A percentile compares a stretch with the other conserved stretches of the same genome.
Evolutionary conservation across 2,888 invertebrate species (phyloP).

Genomic region (Dryocosmus kuriphilus): DNA sequence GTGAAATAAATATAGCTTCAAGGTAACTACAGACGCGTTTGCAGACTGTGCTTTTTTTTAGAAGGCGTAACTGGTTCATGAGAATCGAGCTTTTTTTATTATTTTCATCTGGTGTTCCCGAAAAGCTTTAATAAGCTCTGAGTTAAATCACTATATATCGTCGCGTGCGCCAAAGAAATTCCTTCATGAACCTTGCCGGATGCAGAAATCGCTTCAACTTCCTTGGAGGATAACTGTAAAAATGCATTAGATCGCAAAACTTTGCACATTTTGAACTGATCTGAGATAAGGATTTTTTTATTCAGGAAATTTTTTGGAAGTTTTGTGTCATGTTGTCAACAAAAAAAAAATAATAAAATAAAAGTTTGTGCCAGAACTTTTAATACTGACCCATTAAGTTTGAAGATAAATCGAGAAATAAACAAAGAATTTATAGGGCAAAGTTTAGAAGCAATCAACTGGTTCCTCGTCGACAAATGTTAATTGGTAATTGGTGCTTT

Average conservation of each 20-base stretch:
- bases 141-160: background rate
- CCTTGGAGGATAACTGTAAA: constrained; percentile 11
- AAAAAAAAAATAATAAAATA: background rate
- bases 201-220: constrained; percentile 26
- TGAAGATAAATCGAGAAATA: background rate
- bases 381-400: background rate
- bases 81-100: constrained; percentile 18
- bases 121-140: constrained; percentile 28
- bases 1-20: constrained; percentile 34
- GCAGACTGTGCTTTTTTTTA: constrained; percentile 10
- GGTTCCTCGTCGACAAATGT: too few relatives aligned
- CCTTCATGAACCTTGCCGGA: background rate
- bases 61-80: background rate
- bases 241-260: constrained; percentile 6
- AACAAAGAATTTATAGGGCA: background rate
- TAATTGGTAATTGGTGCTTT: too few relatives aligned
- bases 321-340: background rate
- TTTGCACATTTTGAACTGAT: constrained; percentile 16
- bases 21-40: constrained; percentile 25
- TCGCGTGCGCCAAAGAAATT: constrained; percentile 11
- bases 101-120: constrained; percentile 17
- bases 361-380: background rate
- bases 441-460: background rate
- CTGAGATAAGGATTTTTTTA: constrained; percentile 5
- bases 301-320: background rate